Percentiles rank a stretch among this genome's conserved stretches.
phyloP scores from a whole-genome alignment of 2,888 invertebrate species.

The Marronus borbonicus region DNA sequence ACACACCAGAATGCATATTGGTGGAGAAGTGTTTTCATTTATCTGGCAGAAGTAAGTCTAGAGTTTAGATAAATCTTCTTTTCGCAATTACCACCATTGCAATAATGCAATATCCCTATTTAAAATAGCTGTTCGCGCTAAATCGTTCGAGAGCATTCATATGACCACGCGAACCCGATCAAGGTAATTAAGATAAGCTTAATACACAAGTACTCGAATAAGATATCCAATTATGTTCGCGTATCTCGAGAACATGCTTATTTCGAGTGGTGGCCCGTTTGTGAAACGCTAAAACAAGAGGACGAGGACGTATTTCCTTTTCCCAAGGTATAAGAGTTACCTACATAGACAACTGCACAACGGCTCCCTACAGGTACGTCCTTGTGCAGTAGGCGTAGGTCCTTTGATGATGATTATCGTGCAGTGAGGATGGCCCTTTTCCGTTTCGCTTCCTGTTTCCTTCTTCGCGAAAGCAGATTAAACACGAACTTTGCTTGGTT shows the following conservation, averaged over 20 bases:
- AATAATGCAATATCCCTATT: too few species aligned
- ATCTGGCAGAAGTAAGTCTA: too few species aligned
- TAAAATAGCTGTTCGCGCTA: too few species aligned
- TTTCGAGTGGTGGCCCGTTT: neutral
- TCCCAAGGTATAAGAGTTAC: constrained; percentile 4
- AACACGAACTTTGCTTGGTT: constrained; percentile 27
- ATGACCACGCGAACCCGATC: neutral
- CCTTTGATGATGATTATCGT: constrained; percentile 20
- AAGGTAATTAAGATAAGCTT: constrained; percentile 1
- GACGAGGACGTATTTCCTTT: neutral
- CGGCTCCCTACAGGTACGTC: neutral
- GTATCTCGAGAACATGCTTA: neutral
- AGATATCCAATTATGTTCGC: constrained; percentile 11
- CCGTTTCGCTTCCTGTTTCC: constrained; percentile 1
- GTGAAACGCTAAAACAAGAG: neutral
- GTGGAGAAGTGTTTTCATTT: too few species aligned
- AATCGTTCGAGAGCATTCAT: neutral
- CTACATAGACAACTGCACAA: neutral
- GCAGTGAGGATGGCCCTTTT: constrained; percentile 17
- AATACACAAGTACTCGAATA: neutral
- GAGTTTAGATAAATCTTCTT: too few species aligned
- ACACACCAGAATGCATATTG: too few species aligned
- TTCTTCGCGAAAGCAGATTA: constrained; percentile 17
- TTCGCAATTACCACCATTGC: too few species aligned
- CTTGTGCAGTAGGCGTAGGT: neutral